Conservation (phyloP, 2,888 invertebrate genomes). For the Anoncus sp. region DNA sequence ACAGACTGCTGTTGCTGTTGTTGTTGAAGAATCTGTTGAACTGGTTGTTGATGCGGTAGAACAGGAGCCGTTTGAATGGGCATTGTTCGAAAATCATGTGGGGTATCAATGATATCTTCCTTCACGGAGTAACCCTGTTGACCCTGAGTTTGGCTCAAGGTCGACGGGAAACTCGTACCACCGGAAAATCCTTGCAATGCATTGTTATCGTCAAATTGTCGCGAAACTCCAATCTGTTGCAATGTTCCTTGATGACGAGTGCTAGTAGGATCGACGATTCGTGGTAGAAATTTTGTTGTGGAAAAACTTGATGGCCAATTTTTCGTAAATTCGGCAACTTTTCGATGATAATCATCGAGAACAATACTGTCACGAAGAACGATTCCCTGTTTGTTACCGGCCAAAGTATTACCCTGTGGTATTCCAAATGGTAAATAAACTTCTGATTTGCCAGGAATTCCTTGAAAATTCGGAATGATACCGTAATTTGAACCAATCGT, state of each 20-base stretch:
- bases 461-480: neutral
- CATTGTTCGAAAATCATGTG: conserved; percentile 70
- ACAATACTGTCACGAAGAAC: conserved; percentile 75
- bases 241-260: conserved; percentile 1
- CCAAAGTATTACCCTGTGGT: conserved; percentile 65
- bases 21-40: conserved; percentile 26
- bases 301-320: conserved; percentile 72
- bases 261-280: conserved; percentile 28
- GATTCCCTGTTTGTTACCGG: conserved; percentile 69
- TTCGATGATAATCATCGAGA: conserved; percentile 76
- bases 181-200: conserved; percentile 4
- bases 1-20: neutral
- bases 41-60: conserved; percentile 8
- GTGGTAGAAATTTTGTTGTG: conserved; percentile 31
- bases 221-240: neutral
- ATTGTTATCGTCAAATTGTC: conserved; percentile 35
- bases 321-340: conserved; percentile 76
- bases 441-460: conserved; percentile 12
- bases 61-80: conserved; percentile 61
- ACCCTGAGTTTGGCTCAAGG: conserved; percentile 7
- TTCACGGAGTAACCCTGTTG: conserved; percentile 75
- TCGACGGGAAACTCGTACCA: neutral
- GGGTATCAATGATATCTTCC: conserved; percentile 73
- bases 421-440: conserved; percentile 55
- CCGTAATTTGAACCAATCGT: neutral